Evolutionary conservation across 2,888 invertebrate genomes (phyloP).

Genomic region (Phalangium opilio): DNA sequence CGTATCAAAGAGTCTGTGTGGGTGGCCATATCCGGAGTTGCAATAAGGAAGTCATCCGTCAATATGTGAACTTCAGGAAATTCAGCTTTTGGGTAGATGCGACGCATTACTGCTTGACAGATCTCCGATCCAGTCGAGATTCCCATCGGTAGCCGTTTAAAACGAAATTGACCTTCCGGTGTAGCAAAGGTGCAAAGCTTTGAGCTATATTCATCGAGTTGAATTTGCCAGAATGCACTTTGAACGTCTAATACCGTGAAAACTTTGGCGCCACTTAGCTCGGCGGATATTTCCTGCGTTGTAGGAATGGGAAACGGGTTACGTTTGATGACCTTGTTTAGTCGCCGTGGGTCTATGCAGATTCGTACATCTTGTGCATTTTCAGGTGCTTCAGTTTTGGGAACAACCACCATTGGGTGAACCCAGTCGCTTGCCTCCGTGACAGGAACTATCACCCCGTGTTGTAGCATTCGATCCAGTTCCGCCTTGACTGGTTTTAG

Average conservation of each 20-base stretch:
- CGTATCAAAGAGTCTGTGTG: background rate
- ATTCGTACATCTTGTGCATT: conserved; percentile 5
- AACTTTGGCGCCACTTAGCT: conserved; percentile 1
- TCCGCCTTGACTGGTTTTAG: conserved; percentile 8
- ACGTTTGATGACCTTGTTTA: conserved; percentile 5
- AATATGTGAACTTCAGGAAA: no score
- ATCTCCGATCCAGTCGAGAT: no score
- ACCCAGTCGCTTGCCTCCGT: conserved; percentile 1
- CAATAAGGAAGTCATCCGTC: conserved; percentile 1
- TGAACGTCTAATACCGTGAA: background rate
- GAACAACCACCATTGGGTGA: conserved; percentile 5
- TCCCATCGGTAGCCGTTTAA: no score
- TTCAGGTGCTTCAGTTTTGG: background rate
- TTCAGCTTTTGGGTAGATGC: no score
- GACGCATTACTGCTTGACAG: no score
- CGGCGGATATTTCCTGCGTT: conserved; percentile 2
- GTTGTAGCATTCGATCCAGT: conserved; percentile 3
- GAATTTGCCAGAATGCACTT: no score
- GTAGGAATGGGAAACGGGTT: conserved; percentile 7
- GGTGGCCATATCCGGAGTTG: background rate
- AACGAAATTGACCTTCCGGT: no score
- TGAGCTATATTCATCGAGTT: no score
- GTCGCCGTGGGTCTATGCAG: conserved; percentile 6
- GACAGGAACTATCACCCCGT: conserved; percentile 3
- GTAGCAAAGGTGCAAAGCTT: no score